Evolutionary conservation across 2,888 invertebrate species (phyloP), one percentile per base, ranked within the genome.

Genomic region (Phortica okadai): DNA sequence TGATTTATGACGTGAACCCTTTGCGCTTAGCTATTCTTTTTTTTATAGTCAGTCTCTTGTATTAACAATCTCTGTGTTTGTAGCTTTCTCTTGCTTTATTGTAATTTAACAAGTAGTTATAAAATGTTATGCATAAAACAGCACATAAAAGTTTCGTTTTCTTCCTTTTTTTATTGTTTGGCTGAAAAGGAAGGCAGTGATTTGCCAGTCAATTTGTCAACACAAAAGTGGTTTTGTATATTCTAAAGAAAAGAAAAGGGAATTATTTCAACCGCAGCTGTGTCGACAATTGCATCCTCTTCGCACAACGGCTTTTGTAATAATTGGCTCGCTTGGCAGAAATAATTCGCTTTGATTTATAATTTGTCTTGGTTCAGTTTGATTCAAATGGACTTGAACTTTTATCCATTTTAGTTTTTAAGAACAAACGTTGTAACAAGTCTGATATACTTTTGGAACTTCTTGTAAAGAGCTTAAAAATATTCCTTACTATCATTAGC

Each of bases 181-280:
- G 4, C 33, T 33, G 33, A 50, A 80, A 78, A 76, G 80, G 62
- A 25, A 62, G 10, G 6, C 25, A 3, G 8, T 81, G 82, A 86
- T 84, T 85, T 85, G 85, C 83, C 85, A 86, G 87, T 88, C 88
- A 86, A 86, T 88, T 88, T 86, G 85, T 86, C 83, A 82, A 79
- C 50, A 62, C 21, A 25, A 62, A 62, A 62, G 25, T 62, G 62
- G 1, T 25, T 10, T 8, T 11, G 21, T 11, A 62, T 25, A 21
- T 62, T 21, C 62, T 16, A 4, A 62, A 62, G 10, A 62, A 21
- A 62, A n/a, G 16, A 56, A n/a, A 56, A 56, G 56, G 14, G 16
- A 10, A 56, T 56, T 14, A 56, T 56, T 62, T 50, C 2, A 50
- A 6, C 50, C 0, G 50, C 50, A 50, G 10, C 33, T 33, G 33